Evolutionary conservation across 2,113 vertebrate species (phyloP), one percentile per base, ranked within the genome.

Genomic region (Leucopsar rothschildi): DNA sequence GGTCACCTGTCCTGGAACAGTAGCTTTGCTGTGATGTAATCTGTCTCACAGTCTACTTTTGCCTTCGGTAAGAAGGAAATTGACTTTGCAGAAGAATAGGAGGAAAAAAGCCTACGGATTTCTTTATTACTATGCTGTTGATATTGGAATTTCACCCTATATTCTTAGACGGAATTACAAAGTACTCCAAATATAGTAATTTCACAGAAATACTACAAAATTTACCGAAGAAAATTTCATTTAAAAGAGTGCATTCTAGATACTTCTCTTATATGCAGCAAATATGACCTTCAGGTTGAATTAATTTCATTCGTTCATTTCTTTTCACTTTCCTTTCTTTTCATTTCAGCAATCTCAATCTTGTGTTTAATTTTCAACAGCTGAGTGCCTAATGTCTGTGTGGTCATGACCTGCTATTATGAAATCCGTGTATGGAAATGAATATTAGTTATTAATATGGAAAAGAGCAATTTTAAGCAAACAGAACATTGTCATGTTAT

Each of bases 281-380:
- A 64, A 66, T 14, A 57, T 5, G 6, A 76, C 25, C 17, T n/a
- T 63, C 63, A 60, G 27, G 29, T 75, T 47, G 64, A 94, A 79
- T 91, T 66, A 47, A 69, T 78, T 69, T 49, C 2, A 7, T 40
- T 60, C 15, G 61, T 60, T 68, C 19, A n/a, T 56, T 56, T 44
- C 6, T 35, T 63, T 73, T 68, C n/a, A 42, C 45, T 69, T 55
- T 20, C 6, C n/a, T 52, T 56, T 20, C 6, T 44, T 56, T 61
- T 13, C 29, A 49, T 76, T 56, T n/a, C 40, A 72, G 11, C 23
- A 85, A 19, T 57, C 68, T 86, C 53, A 59, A 42, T 49, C 6
- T 85, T 50, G 35, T 11, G 9, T 82, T 90, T 69, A 68, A 64
- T 94, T 95, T 89, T 72, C 85, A 53, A 14, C 40, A 91, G 33